Base-by-base conservation (phyloP, 2,888 invertebrate species). In the Aphidoletes aphidimyza region DNA sequence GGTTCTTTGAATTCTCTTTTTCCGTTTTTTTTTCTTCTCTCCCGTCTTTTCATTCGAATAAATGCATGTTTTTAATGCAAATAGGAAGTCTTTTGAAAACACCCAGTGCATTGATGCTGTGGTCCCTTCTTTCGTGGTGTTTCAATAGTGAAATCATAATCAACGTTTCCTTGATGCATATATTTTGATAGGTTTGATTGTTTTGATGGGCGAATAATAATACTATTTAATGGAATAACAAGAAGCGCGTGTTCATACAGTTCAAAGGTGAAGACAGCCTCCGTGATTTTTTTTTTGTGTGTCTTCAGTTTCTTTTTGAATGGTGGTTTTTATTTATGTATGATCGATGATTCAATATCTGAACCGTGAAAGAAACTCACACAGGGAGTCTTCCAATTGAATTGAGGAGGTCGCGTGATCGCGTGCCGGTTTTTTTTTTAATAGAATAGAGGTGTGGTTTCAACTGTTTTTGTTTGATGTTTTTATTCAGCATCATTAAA, bases 41-140 rank as follows among this genome's bases (percentile, higher is more conserved):
- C 9, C 47, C 47, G 19, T n/a, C n/a, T n/a, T n/a, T n/a, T n/a
- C n/a, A n/a, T n/a, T n/a, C n/a, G n/a, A n/a, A 42, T 42, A 42
- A 42, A 42, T 42, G 8, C 42, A 42, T 42, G 14, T 14, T 9
- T 42, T 42, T 26, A 26, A 54, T 54, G 54, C 54, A 54, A 54
- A 69, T 69, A 69, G 69, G 69, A 69, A 69, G 69, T 30, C 30
- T 69, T 54, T 69, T 69, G 69, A 69, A 69, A 69, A 69, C 34
- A 54, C 54, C 54, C 22, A 69, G n/a, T n/a, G n/a, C n/a, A n/a
- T n/a, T 69, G 17, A 69, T 54, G 2, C 6, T 47, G 11, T 19
- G 17, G 14, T 69, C 69, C 69, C 69, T 30, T 30, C 69, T 26
- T 54, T 26, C 14, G 6, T 8, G 30, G n/a, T 54, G 54, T 26